Evolutionary conservation across 1,140 invertebrate species (phyloP), one percentile per base, ranked within the genome.

Genomic region (Pseudachorutes palmiensis): DNA sequence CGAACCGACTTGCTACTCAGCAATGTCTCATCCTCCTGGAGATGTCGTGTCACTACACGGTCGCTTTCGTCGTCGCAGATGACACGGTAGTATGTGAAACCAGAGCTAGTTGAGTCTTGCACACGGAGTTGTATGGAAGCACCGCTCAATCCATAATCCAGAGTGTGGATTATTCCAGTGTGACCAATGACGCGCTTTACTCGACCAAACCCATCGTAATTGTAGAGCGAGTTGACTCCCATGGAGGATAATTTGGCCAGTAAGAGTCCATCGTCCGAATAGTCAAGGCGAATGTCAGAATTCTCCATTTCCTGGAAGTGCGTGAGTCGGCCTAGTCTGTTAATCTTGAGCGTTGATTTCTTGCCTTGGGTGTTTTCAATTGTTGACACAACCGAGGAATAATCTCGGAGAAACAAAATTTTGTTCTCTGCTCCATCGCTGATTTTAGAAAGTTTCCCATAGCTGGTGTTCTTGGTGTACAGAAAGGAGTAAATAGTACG

Each of bases 401-500:
- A 94, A 78, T 97, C 92, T 60, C 94, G 82, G 19, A 93, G 80
- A 76, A 98, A 89, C 76, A 91, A 85, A 70, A 95, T 90, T 80
- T 97, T 93, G 76, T 96, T 97, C 19, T 91, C 91, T 19, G 91
- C 91, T 59, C 88, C 89, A 78, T 97, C 94, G 0, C 89, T 92
- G 0, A 98, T 91, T 2, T 89, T 92, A 0, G 88, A 92, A 26
- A 98, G 80, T 77, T 94, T 93, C 0, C 94, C 94, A 75, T 95
- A 94, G 75, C 91, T 94, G 1, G 93, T 96, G 75, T 97, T 97
- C 76, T 97, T 96, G 24, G 89, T 95, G 79, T 98, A 98, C 1
- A 94, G 82, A 81, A 97, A 98, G 30, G 91, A 91, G 77, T 97
- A 97, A 74, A 92, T 84, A 0, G 88, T 90, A 80, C 92, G 91